A percentile compares a stretch with the other conserved stretches of the same genome.
Evolutionary conservation across 2,797 vertebrate species (phyloP).

Genomic region (Parotocinclus haroldoi): DNA sequence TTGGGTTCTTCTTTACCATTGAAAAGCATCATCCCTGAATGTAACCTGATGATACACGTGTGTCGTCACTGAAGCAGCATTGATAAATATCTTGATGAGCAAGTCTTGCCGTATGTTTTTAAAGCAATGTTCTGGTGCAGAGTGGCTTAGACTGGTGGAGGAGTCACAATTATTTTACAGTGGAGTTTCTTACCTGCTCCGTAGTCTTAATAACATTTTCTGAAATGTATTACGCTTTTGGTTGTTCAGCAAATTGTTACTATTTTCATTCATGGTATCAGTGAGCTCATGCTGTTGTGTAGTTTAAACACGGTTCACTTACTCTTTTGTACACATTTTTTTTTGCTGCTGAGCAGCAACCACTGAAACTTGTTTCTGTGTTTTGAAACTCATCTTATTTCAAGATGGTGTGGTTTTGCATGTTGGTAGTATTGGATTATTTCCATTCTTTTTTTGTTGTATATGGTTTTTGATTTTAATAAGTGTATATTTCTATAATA

Average conservation of each 20-base stretch:
- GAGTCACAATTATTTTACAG: not conserved
- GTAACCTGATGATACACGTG: too few species aligned
- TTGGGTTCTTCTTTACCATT: too few species aligned
- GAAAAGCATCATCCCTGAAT: too few species aligned
- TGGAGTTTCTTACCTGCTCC: too few species aligned
- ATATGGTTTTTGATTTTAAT: not conserved
- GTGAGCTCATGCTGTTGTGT: not conserved
- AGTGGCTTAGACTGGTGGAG: not conserved
- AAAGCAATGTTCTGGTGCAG: too few species aligned
- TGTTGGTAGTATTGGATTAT: not conserved
- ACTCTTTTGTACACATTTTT: constrained; percentile 16
- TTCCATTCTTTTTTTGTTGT: not conserved
- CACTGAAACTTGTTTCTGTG: constrained; percentile 10
- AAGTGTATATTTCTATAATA: not conserved
- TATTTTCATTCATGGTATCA: constrained; percentile 1
- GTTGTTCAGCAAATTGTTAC: not conserved
- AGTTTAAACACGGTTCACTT: constrained; percentile 13
- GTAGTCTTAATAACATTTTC: constrained; percentile 7
- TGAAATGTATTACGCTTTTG: not conserved
- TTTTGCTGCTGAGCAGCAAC: constrained; percentile 18
- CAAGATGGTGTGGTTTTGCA: not conserved
- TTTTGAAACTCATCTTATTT: constrained; percentile 3
- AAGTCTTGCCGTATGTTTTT: not conserved
- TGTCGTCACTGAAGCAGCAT: not conserved
- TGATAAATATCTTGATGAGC: too few species aligned